Evolutionary conservation across 2,797 vertebrate species (phyloP).

Genomic region (Amphiprion clarkii): DNA sequence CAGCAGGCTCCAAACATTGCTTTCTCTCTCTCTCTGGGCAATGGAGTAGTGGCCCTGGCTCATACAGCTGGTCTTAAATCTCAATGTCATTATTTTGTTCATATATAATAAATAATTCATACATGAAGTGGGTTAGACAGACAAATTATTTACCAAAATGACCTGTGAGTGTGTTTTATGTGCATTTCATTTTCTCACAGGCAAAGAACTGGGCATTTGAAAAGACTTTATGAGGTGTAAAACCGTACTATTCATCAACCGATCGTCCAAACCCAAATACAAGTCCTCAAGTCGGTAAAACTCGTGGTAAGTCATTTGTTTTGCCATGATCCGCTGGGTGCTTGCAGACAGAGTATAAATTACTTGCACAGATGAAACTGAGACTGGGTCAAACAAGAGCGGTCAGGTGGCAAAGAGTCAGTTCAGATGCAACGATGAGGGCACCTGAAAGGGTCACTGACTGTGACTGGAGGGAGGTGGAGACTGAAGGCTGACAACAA

Average conservation of each 20-base stretch:
- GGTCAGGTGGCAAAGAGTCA: slow-evolving; percentile 22
- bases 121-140: neutral
- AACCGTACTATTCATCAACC: neutral
- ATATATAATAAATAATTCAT: slow-evolving; percentile 44
- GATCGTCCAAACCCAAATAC: neutral
- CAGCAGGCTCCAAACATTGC: slow-evolving; percentile 48
- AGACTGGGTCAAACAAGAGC: slow-evolving; percentile 47
- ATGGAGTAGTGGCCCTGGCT: slow-evolving; percentile 1
- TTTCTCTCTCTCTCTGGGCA: slow-evolving; percentile 18
- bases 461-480: slow-evolving; percentile 3
- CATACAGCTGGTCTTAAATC: slow-evolving; percentile 31
- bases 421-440: slow-evolving; percentile 26
- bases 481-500: slow-evolving; percentile 20
- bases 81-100: slow-evolving; percentile 35
- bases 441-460: slow-evolving; percentile 33
- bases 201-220: neutral
- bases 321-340: slow-evolving; percentile 18
- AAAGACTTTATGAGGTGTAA: neutral
- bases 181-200: neutral
- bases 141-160: slow-evolving; percentile 10
- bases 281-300: neutral
- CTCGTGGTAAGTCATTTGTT: slow-evolving; percentile 14
- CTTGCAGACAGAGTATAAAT: slow-evolving; percentile 42
- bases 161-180: neutral
- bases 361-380: slow-evolving; percentile 53